Conservation (phyloP, 2,797 vertebrate species). For the Hypotaenidia okinawae region DNA sequence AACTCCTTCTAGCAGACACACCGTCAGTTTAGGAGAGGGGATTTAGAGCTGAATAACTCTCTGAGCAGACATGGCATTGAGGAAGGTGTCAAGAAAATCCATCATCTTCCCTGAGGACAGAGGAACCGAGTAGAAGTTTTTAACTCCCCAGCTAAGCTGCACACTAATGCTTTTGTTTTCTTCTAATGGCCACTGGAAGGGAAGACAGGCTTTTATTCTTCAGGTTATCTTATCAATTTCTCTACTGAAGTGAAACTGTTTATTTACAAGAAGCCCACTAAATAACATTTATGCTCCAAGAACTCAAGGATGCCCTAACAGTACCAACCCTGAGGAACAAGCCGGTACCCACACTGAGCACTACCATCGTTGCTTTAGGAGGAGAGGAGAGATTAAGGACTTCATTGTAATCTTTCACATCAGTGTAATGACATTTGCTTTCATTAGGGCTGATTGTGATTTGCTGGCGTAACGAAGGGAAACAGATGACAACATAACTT, state of each 20-base stretch:
- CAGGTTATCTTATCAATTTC: background rate
- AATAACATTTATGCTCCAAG: background rate
- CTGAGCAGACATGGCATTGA: background rate
- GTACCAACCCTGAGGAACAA: background rate
- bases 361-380: background rate
- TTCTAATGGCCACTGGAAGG: background rate
- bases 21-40: conserved; percentile 34
- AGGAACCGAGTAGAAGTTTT: background rate
- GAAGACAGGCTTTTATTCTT: conserved; percentile 13
- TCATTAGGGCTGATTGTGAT: conserved; percentile 39
- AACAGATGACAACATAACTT: background rate
- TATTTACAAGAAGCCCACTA: conserved; percentile 45
- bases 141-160: background rate
- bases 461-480: conserved; percentile 17
- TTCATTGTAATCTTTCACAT: background rate
- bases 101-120: background rate
- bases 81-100: conserved; percentile 7
- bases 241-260: conserved; percentile 45
- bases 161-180: background rate
- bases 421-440: conserved; percentile 4
- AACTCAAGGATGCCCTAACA: background rate
- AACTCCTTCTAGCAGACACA: background rate
- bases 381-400: background rate
- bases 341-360: background rate
- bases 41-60: conserved; percentile 48